These are phyloP conservation scores for Spea bombifrons DNA, from an alignment of 2,113 vertebrate genomes.

Conservation along the genomic window DNA sequence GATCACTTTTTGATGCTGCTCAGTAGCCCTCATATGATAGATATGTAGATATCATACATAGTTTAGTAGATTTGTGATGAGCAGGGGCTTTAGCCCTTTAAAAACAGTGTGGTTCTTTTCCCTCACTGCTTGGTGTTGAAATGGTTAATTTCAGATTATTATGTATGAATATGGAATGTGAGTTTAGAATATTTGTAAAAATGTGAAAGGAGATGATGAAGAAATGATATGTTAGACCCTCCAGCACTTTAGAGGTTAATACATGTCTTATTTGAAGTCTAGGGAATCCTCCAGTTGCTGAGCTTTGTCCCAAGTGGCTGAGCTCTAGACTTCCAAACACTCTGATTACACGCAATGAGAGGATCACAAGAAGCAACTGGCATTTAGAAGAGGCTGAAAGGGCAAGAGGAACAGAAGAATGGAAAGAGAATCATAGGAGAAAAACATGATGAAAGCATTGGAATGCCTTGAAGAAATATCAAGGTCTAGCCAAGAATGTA, in stretches of 20 bases:
- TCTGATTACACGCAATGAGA: not conserved
- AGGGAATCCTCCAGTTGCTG: not conserved
- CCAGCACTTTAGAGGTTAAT: slow-evolving; percentile 13
- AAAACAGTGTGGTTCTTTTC: too few species aligned
- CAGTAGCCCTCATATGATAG: too few species aligned
- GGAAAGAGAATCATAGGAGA: too few species aligned
- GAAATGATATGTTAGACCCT: not conserved
- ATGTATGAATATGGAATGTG: not conserved
- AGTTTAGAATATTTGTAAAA: not conserved
- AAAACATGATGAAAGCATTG: too few species aligned
- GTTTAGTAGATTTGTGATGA: too few species aligned
- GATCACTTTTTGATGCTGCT: too few species aligned
- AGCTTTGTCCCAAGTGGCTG: slow-evolving; percentile 20
- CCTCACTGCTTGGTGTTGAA: not conserved
- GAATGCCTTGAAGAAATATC: too few species aligned
- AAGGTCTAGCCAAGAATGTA: too few species aligned
- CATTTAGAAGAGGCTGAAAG: not conserved
- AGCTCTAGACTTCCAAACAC: not conserved
- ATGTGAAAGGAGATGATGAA: not conserved
- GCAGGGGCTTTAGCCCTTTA: too few species aligned
- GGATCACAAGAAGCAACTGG: slow-evolving; percentile 17
- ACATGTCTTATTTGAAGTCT: not conserved
- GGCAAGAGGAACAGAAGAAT: not conserved
- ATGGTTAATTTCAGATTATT: not conserved
- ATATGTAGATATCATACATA: too few species aligned